phyloP scores from a whole-genome alignment of 2,888 invertebrate genomes.

The Dasysyrphus albostriatus region DNA sequence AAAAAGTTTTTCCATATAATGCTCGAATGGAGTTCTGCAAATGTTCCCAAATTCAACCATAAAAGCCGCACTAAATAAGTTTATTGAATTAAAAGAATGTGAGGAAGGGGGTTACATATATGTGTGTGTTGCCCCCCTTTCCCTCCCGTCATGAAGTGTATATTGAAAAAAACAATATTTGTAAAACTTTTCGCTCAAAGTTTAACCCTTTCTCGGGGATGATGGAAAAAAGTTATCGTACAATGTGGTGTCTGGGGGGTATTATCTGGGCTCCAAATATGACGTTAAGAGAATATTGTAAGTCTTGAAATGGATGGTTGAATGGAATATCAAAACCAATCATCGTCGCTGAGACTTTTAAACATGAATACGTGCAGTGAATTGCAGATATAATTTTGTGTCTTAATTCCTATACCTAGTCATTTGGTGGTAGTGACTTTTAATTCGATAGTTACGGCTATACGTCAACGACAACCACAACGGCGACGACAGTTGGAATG shows the following conservation, averaged over 20 bases:
- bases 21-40: constrained; percentile 15
- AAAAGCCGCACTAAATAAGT: constrained; percentile 23
- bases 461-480: not conserved
- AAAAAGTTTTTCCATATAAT: constrained; percentile 47
- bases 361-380: constrained; percentile 56
- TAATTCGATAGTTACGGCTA: not conserved
- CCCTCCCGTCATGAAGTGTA: not conserved
- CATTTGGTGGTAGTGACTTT: constrained; percentile 6
- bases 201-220: constrained; percentile 12
- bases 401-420: constrained; percentile 12
- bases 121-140: not conserved
- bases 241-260: constrained; percentile 10
- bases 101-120: not conserved
- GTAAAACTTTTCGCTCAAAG: constrained; percentile 11
- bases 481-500: constrained; percentile 26
- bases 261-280: constrained; percentile 1
- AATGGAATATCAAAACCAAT: constrained; percentile 34
- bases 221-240: not conserved
- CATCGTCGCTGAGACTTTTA: constrained; percentile 51
- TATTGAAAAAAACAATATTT: not conserved
- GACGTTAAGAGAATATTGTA: constrained; percentile 33
- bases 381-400: constrained; percentile 30
- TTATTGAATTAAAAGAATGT: constrained; percentile 38
- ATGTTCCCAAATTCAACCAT: not conserved
- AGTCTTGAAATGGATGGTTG: constrained; percentile 16